Base-by-base conservation (phyloP, 2,888 invertebrate species). In the Myopa testacea region DNA sequence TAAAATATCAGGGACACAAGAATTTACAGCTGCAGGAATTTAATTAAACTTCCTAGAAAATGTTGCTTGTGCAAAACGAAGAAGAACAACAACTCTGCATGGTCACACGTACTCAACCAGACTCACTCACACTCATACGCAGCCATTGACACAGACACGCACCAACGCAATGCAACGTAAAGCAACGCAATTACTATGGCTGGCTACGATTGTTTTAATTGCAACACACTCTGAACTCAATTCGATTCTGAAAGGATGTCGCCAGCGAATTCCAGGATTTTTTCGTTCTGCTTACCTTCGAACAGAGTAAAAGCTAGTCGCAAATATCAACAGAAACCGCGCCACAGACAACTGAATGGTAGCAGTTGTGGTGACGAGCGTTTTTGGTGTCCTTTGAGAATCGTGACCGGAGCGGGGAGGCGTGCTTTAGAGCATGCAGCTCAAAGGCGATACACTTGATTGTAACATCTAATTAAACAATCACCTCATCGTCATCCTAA, bases 21-120 rank as follows among this genome's bases (percentile, higher is more conserved):
- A 70, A 77, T 62, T 74, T 63, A 45, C 50, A 67, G 65, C 60
- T 65, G 73, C 67, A 77, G 71, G 65, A 5, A 16, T 45, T 58
- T 69, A 63, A 50, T 58, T 19, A 65, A 3, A 34, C 45, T 75
- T 55, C 45, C 6, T 45, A 45, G 45, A 45, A 45, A 45, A 10
- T 55, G 55, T 55, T n/a, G 55, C 55, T 55, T 5, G 55, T 55
- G 5, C 55, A 55, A 16, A 55, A 12, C 1, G n/a, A 55, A 55
- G 14, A 55, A 14, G 5, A 55, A 55, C 55, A 55, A 45, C 45
- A 6, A 10, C 45, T 45, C 10, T n/a, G 4, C n/a, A 55, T 3
- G n/a, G 55, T 8, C 55, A 55, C 55, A 55, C 55, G n/a, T 55
- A n/a, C 16, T n/a, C 55, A 55, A 55, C 10, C 45, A 45, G 3